Base-by-base conservation (phyloP, 2,797 vertebrate species). In the Picus viridis region DNA sequence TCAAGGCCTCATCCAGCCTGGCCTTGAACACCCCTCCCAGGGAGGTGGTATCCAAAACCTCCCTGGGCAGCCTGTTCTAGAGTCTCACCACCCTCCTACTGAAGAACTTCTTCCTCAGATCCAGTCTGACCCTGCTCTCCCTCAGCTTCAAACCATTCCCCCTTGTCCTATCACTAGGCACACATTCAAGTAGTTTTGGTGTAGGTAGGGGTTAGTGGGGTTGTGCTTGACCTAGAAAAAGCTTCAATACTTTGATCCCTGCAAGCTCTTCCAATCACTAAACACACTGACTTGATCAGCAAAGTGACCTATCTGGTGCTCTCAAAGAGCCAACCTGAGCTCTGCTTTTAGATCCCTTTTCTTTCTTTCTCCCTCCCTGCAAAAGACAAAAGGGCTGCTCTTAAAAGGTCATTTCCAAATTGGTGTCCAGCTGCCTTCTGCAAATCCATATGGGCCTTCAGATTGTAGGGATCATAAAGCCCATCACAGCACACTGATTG, bases 381-480 rank as follows among this genome's bases (percentile, higher is more conserved):
- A 92, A 71, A 85, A 91, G 95, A 94, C 88, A 94, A 95, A 97
- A 91, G 34, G 30, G 10, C 59, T 80, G 57, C 63, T 94, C 36
- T 85, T 47, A 91, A 97, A 97, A 97, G 92, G 83, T 93, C 94
- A 90, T 8, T 32, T 19, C 19, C 83, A 86, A 95, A 92, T 53
- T 53, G 34, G 75, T 73, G 87, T 86, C 79, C 93, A 68, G 62
- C 78, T 64, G 77, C 80, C 54, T 22, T 15, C 82, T 94, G 36
- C 45, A 72, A 91, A 92, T 67, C 67, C 76, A 76, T 47, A 59
- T 7, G 26, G 27, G 30, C 68, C 72, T 53, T 90, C 86, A 86
- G 64, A 64, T 20, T 67, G 12, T 49, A 74, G 72, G 41, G 75
- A 73, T 82, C 45, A 85, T n/a, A 90, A 69, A 71, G 62, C 63